Conservation (phyloP, 2,113 vertebrate species). For the Ageneiosus marmoratus region DNA sequence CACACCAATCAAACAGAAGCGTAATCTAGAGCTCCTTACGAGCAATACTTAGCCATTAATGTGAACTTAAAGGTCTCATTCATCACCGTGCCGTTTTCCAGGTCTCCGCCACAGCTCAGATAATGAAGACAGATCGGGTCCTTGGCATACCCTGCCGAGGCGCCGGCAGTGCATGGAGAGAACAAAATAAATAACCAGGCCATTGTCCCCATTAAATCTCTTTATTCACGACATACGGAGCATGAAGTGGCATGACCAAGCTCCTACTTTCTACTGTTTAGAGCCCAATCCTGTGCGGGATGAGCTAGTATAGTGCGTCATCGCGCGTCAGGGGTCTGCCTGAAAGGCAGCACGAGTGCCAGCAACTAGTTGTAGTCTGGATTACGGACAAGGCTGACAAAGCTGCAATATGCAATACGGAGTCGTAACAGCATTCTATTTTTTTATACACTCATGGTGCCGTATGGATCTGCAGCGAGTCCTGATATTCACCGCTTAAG, state of each 20-base stretch:
- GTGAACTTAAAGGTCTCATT: conserved; percentile 55
- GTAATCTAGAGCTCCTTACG: conserved; percentile 42
- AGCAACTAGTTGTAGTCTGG: conserved; percentile 39
- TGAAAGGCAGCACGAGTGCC: conserved; percentile 14
- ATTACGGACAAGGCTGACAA: conserved; percentile 38
- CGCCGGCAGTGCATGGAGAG: background rate
- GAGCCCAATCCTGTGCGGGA: conserved; percentile 32
- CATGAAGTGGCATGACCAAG: conserved; percentile 11
- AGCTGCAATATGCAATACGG: conserved; percentile 36
- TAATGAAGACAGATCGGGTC: conserved; percentile 53
- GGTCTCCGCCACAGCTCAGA: conserved; percentile 40
- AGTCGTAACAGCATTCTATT: background rate
- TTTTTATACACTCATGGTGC: conserved; percentile 29
- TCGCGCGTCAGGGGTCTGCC: conserved; percentile 24
- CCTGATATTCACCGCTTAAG: conserved; percentile 32
- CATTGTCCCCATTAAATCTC: conserved; percentile 5
- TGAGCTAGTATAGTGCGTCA: conserved; percentile 45
- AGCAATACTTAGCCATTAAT: conserved; percentile 54
- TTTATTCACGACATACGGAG: conserved; percentile 36
- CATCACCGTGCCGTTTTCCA: conserved; percentile 45
- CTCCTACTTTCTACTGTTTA: conserved; percentile 22
- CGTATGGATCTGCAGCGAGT: conserved; percentile 38
- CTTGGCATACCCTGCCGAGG: conserved; percentile 2
- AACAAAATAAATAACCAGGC: conserved; percentile 35
- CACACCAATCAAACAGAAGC: conserved; percentile 44